A percentile compares a stretch with the other conserved stretches of the same genome.
These are phyloP conservation scores for Sus cebifrons DNA, from an alignment of 2,797 vertebrate species.

Conservation along the genomic window DNA sequence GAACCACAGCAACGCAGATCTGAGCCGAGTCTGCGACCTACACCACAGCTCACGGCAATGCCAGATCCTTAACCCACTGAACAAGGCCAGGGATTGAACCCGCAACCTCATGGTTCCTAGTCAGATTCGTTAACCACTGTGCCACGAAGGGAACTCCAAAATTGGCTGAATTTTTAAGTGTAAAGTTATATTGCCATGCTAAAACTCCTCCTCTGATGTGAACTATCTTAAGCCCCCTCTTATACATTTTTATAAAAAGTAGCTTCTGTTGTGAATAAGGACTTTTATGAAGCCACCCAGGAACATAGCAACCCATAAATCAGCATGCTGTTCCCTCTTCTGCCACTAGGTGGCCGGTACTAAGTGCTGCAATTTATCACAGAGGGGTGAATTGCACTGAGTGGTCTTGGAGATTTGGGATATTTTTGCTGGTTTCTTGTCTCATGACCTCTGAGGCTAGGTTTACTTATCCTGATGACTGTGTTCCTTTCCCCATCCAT, in stretches of 20 bases:
- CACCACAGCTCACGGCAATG: too few species aligned
- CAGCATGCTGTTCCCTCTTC: conserved; percentile 43
- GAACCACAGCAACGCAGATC: too few species aligned
- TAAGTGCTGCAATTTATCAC: neutral
- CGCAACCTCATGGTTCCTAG: too few species aligned
- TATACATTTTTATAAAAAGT: neutral
- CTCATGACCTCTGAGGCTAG: neutral
- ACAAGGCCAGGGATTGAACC: too few species aligned
- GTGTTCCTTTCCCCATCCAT: neutral
- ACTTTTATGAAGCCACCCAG: neutral
- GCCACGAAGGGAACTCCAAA: neutral
- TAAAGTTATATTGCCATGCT: conserved; percentile 39
- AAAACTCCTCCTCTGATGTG: neutral
- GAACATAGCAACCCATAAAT: neutral
- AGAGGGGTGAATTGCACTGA: neutral
- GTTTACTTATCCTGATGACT: conserved; percentile 5
- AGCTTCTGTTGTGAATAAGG: neutral
- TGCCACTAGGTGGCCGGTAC: conserved; percentile 83
- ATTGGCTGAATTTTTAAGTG: neutral
- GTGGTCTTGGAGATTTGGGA: neutral
- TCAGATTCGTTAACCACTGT: too few species aligned
- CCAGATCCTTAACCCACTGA: too few species aligned
- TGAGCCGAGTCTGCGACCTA: too few species aligned
- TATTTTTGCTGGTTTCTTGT: neutral
- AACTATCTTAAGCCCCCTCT: neutral